phyloP scores from a whole-genome alignment of 2,888 invertebrate species.

The Cartodere bifasciata region DNA sequence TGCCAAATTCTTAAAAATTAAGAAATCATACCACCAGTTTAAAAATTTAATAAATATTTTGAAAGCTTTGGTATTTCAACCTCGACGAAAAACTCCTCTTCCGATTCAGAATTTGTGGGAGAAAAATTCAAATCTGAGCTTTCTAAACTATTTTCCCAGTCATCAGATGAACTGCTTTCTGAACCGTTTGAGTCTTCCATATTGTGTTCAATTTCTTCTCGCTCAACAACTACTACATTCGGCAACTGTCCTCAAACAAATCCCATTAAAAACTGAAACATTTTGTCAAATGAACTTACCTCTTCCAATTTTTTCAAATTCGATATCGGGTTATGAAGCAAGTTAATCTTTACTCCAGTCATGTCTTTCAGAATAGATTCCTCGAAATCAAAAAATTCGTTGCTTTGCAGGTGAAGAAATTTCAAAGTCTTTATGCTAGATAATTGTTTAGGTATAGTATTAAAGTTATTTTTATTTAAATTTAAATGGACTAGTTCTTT shows the following conservation, averaged over 20 bases:
- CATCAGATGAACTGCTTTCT: constrained; percentile 25
- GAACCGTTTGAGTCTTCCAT: constrained; percentile 18
- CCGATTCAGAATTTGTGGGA: constrained; percentile 25
- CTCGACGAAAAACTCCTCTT: constrained; percentile 25
- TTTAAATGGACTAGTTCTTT: constrained; percentile 49
- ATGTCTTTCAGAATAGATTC: constrained; percentile 22
- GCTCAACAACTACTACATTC: constrained; percentile 24
- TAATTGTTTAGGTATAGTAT: constrained; percentile 37
- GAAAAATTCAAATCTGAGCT: constrained; percentile 30
- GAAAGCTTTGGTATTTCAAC: constrained; percentile 27
- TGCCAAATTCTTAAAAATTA: too few species aligned
- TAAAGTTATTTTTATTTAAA: constrained; percentile 43
- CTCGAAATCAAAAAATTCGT: constrained; percentile 25
- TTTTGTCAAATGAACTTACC: constrained; percentile 14
- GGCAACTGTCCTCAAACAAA: constrained; percentile 14
- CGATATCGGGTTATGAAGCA: constrained; percentile 27
- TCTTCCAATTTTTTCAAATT: constrained; percentile 16
- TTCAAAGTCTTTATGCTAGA: constrained; percentile 24
- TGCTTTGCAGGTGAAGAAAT: constrained; percentile 27
- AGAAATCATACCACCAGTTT: too few species aligned
- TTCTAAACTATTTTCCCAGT: constrained; percentile 31
- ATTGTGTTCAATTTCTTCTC: constrained; percentile 15
- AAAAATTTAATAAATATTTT: constrained; percentile 26
- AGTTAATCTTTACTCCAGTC: constrained; percentile 27
- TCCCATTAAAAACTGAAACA: background rate